Evolutionary conservation across 64 coral and sea anemone species (phyloP), one percentile per base, ranked within the genome.

Genomic region (Dendronephthya gigantea): DNA sequence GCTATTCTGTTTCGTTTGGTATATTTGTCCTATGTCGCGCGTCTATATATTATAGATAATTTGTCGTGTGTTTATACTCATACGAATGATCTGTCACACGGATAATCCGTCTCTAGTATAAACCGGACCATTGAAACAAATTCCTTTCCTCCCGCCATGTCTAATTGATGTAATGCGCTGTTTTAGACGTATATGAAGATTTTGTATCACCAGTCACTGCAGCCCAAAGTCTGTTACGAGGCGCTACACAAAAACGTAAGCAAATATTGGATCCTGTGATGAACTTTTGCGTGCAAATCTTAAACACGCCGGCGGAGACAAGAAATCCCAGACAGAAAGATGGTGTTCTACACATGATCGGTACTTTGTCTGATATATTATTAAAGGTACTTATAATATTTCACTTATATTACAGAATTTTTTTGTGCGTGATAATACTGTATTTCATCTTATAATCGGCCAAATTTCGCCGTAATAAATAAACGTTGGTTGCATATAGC

Each of bases 261-360:
- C 95, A 98, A 86, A 91, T 98, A 22, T 87, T 97, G 22, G 94
- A 97, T 65, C 94, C 94, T 22, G 90, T 91, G 9, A 97, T 97
- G 94, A 81, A 84, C 41, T 97, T 97, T 59, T 97, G 94, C 70
- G 89, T 93, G 2, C 91, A 97, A 22, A 22, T 97, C 15, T 81
- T 97, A 7, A 93, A 93, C 55, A 35, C 90, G 15, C 91, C 91
- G 23, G 47, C 81, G 6, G 81, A 93, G 7, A 86, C 92, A 39
- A 83, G 91, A 25, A 91, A 97, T 27, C 89, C 91, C 15, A 82
- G 92, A 39, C 85, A 97, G 68, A 97, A 93, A 81, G 94, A 97
- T 83, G 94, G 94, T n/a, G 87, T 90, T 9, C 89, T 97, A 33
- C 94, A 97, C 34, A 93, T 97, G 87, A 97, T 97, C 82, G 94